These are phyloP conservation scores for Florisuga fusca DNA, from an alignment of 2,797 vertebrate genomes.

Conservation along the genomic window DNA sequence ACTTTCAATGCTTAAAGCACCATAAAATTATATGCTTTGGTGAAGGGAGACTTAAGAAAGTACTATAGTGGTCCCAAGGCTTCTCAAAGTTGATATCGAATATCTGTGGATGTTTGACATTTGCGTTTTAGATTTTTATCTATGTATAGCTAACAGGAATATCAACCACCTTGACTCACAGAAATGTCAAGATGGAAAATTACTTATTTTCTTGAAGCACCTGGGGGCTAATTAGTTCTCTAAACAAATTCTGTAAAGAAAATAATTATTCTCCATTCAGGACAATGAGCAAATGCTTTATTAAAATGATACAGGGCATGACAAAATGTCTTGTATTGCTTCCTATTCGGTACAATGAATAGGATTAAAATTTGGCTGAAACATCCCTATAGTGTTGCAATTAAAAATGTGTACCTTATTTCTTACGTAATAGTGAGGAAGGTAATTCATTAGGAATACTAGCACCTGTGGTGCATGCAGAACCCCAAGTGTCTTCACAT, in stretches of 20 bases:
- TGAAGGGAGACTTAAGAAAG: not conserved
- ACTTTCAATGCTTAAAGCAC: not conserved
- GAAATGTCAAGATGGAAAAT: conserved; percentile 8
- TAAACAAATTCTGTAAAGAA: not conserved
- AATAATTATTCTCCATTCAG: not conserved
- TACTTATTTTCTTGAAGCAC: conserved; percentile 11
- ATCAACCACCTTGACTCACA: not conserved
- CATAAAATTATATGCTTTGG: not conserved
- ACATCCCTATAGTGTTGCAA: not conserved
- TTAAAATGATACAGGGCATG: not conserved
- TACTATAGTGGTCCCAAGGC: not conserved
- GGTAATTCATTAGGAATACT: not conserved
- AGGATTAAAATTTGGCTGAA: not conserved
- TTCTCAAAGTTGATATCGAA: not conserved
- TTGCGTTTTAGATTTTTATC: not conserved
- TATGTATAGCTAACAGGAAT: not conserved
- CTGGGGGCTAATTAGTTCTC: not conserved
- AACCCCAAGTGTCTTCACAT: not conserved
- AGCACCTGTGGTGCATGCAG: fast-evolving
- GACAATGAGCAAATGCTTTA: not conserved
- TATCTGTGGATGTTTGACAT: not conserved
- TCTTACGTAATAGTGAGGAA: not conserved
- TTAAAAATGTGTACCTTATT: not conserved
- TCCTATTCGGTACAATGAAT: not conserved
- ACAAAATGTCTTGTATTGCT: not conserved